Evolutionary conservation across 2,888 invertebrate species (phyloP).

Genomic region (Cephus sareptanus): DNA sequence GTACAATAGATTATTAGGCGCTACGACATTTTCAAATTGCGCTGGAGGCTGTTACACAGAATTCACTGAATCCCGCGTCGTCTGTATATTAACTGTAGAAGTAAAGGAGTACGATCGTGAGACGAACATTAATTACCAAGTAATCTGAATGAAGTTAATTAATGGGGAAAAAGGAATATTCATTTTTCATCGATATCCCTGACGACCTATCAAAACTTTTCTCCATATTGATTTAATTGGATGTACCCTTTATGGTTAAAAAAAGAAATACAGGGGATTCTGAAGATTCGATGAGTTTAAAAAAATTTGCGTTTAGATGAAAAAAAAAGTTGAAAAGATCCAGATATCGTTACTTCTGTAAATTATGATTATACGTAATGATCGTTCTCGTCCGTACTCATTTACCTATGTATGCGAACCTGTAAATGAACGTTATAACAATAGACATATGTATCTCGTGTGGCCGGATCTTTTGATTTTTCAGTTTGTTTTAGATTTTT

Average conservation of each 20-base stretch:
- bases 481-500: slow-evolving; percentile 25
- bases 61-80: slow-evolving; percentile 23
- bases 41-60: slow-evolving; percentile 55
- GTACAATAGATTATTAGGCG: slow-evolving; percentile 16
- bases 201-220: background rate
- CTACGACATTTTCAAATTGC: slow-evolving; percentile 20
- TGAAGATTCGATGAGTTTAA: background rate
- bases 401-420: slow-evolving; percentile 22
- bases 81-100: slow-evolving; percentile 15
- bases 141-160: background rate
- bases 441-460: slow-evolving; percentile 24
- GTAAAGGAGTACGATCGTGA: background rate
- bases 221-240: background rate
- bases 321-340: background rate
- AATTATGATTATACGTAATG: background rate
- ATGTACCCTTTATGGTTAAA: background rate
- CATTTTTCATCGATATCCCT: background rate
- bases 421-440: slow-evolving; percentile 34
- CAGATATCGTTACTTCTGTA: background rate
- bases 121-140: background rate
- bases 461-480: slow-evolving; percentile 53
- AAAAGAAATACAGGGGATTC: background rate
- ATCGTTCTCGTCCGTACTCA: slow-evolving; percentile 25
- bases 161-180: background rate
- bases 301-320: background rate